Base-by-base conservation (phyloP, 2,888 invertebrate species). In the Cinara cedri region DNA sequence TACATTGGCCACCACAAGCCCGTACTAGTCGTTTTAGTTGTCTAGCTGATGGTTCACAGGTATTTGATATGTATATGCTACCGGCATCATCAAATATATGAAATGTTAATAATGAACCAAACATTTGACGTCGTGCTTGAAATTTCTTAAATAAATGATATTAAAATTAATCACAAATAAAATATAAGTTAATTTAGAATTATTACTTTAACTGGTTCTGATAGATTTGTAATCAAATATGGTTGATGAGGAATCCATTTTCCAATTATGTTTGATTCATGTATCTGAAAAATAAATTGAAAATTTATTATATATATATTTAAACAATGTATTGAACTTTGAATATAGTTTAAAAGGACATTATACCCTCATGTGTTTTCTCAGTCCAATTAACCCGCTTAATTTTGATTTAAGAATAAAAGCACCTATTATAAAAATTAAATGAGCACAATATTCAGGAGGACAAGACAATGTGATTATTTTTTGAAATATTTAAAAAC, bases 1-100 rank as follows among this genome's bases (percentile, higher is more conserved):
- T 88, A 13, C 90, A 83, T 81, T 85, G 86, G 21, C 90, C 91
- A 60, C 89, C 88, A 71, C 90, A 90, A 14, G 89, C 85, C 81
- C 85, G 84, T 0, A 91, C 85, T 44, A 91, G 85, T 83, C 91
- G 90, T 82, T 87, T 87, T 26, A 91, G 84, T 82, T 89, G 87
- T 34, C 86, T 86, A 51, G 85, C 84, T 2, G 88, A 87, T 0
- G 90, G 88, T 49, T 85, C 84, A 11, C 88, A 87, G 0, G 85
- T 85, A 78, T 83, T 84, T 14, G 88, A 87, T 1, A 92, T 86
- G 83, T 89, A 89, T 81, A 91, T 89, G 10, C 85, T 82, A 11
- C 90, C 90, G 83, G 88, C 87, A 66, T 87, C 86, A 19, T 87
- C 84, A 83, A 92, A 91, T 11, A 91, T 85, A 82, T 90, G 89